These are phyloP conservation scores for Nymphalis c-album DNA, from an alignment of 2,888 invertebrate species.

Conservation along the genomic window DNA sequence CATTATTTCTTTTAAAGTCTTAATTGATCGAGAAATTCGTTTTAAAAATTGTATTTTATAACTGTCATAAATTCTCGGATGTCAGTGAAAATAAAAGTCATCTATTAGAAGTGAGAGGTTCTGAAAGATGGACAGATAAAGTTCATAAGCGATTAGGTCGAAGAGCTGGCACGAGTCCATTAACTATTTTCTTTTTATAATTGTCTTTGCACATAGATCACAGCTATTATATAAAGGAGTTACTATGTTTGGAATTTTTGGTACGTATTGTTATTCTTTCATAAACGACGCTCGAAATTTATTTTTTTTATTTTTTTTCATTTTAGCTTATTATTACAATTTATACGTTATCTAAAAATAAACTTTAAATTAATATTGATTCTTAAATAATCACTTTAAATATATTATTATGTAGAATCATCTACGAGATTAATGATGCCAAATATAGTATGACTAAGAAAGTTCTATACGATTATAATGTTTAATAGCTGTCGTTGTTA, in stretches of 20 bases:
- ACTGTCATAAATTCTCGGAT: not conserved
- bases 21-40: not conserved
- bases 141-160: constrained; percentile 35
- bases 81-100: constrained; percentile 2
- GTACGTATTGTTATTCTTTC: not conserved
- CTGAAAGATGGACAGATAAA: constrained; percentile 24
- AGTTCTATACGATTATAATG: no score
- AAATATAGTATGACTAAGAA: no score
- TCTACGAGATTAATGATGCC: no score
- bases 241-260: not conserved
- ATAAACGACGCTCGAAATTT: no score
- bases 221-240: not conserved
- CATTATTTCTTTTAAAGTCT: no score
- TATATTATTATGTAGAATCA: no score
- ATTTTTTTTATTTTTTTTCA: no score
- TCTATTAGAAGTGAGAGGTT: constrained; percentile 10
- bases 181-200: constrained; percentile 22
- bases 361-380: no score
- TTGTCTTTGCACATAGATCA: not conserved
- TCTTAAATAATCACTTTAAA: no score
- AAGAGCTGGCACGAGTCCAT: constrained; percentile 32
- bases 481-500: no score
- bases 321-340: no score
- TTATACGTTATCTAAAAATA: no score
- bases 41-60: not conserved